Conservation (phyloP, 2,888 invertebrate genomes). For the Gymnosoma rotundatum region DNA sequence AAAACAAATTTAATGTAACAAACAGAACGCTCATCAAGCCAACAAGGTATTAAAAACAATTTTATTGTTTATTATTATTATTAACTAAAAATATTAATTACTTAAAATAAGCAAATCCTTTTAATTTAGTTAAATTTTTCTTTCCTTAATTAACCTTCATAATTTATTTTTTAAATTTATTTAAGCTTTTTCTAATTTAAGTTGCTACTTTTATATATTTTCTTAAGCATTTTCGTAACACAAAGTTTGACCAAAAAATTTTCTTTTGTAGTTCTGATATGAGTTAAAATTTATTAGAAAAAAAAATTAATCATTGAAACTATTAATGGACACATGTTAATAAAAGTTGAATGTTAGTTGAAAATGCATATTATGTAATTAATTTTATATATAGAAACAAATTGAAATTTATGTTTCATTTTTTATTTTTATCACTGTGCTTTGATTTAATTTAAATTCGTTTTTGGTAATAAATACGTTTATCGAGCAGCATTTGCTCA, state of each 20-base stretch:
- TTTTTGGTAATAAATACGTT: too few relatives aligned
- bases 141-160: conserved; percentile 32
- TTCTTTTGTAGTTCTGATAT: conserved; percentile 59
- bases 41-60: conserved; percentile 80
- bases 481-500: too few relatives aligned
- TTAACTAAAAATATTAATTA: conserved; percentile 54
- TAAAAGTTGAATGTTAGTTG: conserved; percentile 41
- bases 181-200: conserved; percentile 60
- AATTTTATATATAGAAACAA: background rate
- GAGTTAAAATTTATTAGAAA: conserved; percentile 13
- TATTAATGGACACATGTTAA: conserved; percentile 9
- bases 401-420: too few relatives aligned
- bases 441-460: too few relatives aligned
- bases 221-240: conserved; percentile 43
- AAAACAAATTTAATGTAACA: conserved; percentile 72
- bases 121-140: conserved; percentile 24
- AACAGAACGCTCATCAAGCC: conserved; percentile 82
- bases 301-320: background rate
- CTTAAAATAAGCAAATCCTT: conserved; percentile 41
- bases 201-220: conserved; percentile 70
- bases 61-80: conserved; percentile 68
- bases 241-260: conserved; percentile 12
- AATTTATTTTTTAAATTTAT: conserved; percentile 56
- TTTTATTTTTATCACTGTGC: too few relatives aligned
- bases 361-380: conserved; percentile 17